Percentiles rank a stretch among this genome's conserved stretches.
These are phyloP conservation scores for Prosopocoilus inquinatus DNA, from an alignment of 2,888 invertebrate species.

Conservation along the genomic window DNA sequence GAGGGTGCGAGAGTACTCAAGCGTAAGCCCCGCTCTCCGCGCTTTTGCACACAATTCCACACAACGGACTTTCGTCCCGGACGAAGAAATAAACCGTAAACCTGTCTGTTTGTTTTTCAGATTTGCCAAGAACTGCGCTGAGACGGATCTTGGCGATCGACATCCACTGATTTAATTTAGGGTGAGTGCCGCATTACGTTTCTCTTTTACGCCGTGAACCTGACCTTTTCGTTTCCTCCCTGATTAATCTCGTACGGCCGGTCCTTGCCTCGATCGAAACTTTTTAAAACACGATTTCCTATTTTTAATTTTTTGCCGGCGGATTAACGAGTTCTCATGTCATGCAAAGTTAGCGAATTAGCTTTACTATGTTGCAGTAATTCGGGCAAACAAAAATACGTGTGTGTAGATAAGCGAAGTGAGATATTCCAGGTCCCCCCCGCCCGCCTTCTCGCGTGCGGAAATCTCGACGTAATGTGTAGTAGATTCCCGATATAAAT, in stretches of 20 bases:
- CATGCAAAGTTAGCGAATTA: too few species aligned
- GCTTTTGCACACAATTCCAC: not conserved
- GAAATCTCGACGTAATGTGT: slow-evolving; percentile 14
- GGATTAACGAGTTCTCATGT: too few species aligned
- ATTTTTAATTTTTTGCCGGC: too few species aligned
- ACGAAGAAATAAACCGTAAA: slow-evolving; percentile 12
- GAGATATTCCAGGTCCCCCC: not conserved
- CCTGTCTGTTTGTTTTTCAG: slow-evolving; percentile 29
- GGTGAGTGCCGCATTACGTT: slow-evolving; percentile 36
- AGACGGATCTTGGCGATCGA: slow-evolving; percentile 37
- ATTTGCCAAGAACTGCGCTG: slow-evolving; percentile 25
- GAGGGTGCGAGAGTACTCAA: not conserved
- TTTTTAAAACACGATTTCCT: too few species aligned
- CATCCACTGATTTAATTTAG: slow-evolving; percentile 39
- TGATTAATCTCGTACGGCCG: too few species aligned
- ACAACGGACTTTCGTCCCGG: not conserved
- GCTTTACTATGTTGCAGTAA: too few species aligned
- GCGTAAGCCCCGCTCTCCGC: too few species aligned
- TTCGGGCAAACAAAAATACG: not conserved
- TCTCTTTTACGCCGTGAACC: not conserved
- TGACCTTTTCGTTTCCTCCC: too few species aligned
- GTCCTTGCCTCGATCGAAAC: too few species aligned
- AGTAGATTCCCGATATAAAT: slow-evolving; percentile 21
- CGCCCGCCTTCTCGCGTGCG: slow-evolving; percentile 2
- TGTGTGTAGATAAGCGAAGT: not conserved